Evolutionary conservation across 92 coral and sea anemone species (phyloP).

Genomic region (Phenganax marumi): DNA sequence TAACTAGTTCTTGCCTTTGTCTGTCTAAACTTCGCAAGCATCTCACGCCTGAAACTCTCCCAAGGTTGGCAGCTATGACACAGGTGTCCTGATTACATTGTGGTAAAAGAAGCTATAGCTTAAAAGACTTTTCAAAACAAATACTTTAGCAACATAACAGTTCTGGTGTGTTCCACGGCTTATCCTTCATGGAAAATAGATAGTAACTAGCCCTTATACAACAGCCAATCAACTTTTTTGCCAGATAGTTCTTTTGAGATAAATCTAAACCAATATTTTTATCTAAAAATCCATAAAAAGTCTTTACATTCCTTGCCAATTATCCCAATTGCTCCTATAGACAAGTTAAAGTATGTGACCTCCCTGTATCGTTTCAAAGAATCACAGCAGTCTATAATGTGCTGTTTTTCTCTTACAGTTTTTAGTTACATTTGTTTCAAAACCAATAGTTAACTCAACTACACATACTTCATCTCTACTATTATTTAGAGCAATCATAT

Average conservation of each 20-base stretch:
- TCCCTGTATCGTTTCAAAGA: not conserved
- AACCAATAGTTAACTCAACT: not conserved
- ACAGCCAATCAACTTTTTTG: constrained; percentile 4
- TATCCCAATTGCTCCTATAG: constrained; percentile 7
- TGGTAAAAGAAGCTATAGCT: too few species aligned
- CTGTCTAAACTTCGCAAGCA: too few species aligned
- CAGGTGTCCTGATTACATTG: too few species aligned
- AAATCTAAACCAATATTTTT: not conserved
- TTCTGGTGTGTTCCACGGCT: too few species aligned
- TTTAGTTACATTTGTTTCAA: not conserved
- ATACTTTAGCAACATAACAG: too few species aligned
- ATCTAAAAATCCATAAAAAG: not conserved
- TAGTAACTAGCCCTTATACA: not conserved
- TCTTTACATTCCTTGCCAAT: not conserved
- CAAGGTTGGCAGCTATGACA: too few species aligned
- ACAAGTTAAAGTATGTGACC: not conserved
- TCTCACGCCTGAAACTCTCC: too few species aligned
- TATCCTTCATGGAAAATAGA: not conserved
- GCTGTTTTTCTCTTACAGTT: not conserved
- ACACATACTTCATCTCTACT: not conserved
- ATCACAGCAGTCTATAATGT: not conserved
- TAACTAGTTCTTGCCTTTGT: too few species aligned
- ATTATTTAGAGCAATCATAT: not conserved
- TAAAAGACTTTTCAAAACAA: too few species aligned
- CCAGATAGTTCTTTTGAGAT: not conserved